Evolutionary conservation across 2,113 vertebrate species (phyloP).

Genomic region (Cyanistes caeruleus): DNA sequence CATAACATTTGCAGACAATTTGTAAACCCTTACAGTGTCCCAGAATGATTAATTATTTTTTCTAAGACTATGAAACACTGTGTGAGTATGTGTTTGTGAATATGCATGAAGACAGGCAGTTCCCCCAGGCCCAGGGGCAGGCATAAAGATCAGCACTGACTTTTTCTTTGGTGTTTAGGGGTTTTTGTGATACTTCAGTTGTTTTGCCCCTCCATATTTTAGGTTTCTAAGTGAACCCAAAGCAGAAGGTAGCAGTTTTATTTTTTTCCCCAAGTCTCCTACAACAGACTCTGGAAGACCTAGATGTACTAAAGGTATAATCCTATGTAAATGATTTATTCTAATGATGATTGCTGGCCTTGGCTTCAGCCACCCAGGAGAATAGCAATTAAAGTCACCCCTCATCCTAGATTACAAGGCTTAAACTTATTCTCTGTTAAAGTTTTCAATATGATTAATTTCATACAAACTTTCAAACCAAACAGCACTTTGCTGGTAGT

Average conservation of each 20-base stretch:
- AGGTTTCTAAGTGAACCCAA: background rate
- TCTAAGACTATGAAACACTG: background rate
- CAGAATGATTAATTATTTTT: slow-evolving; percentile 44
- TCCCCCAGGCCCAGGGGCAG: background rate
- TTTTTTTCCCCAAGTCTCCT: background rate
- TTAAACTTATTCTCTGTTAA: background rate
- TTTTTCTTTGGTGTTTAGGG: background rate
- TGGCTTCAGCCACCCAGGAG: background rate
- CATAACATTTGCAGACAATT: slow-evolving; percentile 35
- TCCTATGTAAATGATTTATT: background rate
- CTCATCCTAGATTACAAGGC: background rate
- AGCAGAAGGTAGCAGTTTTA: background rate
- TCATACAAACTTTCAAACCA: background rate
- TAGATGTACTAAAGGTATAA: background rate
- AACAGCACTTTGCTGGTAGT: background rate
- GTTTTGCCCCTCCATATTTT: background rate
- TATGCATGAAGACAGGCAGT: background rate
- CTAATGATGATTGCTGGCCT: background rate
- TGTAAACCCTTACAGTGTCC: slow-evolving; percentile 10
- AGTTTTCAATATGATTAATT: background rate
- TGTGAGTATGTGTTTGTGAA: background rate
- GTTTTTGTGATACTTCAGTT: background rate
- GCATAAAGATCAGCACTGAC: background rate
- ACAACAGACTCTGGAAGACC: background rate
- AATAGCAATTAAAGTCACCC: background rate